Evolutionary conservation across 2,113 vertebrate genomes (phyloP), one percentile per base, ranked within the genome.

Genomic region (Rana temporaria): DNA sequence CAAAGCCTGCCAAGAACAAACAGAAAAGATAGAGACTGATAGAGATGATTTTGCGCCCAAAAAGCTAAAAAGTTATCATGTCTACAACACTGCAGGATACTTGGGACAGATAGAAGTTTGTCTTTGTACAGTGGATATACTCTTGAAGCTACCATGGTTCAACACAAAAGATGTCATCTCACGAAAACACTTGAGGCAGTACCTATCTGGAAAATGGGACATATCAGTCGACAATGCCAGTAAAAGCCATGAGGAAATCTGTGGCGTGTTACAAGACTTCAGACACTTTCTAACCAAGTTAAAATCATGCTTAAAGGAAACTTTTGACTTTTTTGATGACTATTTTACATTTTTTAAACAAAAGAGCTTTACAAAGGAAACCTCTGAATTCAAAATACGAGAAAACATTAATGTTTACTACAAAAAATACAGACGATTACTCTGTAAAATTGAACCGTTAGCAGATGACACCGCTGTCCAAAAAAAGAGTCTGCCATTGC

Each of bases 71-170:
- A 87, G 86, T 62, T 85, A 91, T 66, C 87, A 24, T 16, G 81
- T 30, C 0, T 95, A 94, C 69, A 96, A 96, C 52, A 94, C 91
- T 0, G 88, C 90, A 59, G 94, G 95, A 3, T 91, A 90, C 71
- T 68, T 91, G 1, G 94, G 95, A 74, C 93, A 96, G 88, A 93
- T 96, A 87, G 93, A 96, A 87, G 93, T 93, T 0, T 90, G 89
- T 67, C 88, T 93, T 18, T 87, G 90, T 0, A 67, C 94, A 75
- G 91, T 93, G 79, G 83, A 94, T 1, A 60, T 95, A 74, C 89
- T 96, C 60, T 55, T 74, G 32, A 89, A 34, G 32, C 86, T 84
- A 16, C 91, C 92, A 19, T 22, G 91, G n/a, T 95, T 95, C 84
- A 86, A 84, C 15, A 83, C 8, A 78, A 84, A 89, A 19, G 76